These are phyloP conservation scores for Drosophila biarmipes DNA, from an alignment of 1,140 invertebrate genomes.

Conservation along the genomic window DNA sequence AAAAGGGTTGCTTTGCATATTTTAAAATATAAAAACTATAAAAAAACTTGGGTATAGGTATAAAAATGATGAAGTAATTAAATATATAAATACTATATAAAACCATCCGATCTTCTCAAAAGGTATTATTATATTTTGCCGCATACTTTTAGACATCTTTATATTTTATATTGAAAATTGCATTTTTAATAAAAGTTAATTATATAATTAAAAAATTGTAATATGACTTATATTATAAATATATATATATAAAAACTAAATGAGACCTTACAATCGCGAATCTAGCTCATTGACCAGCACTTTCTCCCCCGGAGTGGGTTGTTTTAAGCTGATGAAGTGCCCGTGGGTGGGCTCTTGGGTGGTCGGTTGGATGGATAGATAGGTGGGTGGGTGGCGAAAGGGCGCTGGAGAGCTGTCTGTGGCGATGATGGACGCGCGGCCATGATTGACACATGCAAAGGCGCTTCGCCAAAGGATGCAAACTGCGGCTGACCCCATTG, in stretches of 20 bases:
- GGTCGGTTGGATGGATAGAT: neutral
- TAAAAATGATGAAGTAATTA: too few relatives aligned
- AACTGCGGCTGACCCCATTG: constrained; percentile 43
- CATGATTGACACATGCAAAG: constrained; percentile 56
- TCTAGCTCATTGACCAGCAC: constrained; percentile 10
- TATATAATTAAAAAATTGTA: too few relatives aligned
- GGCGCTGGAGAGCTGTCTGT: constrained; percentile 19
- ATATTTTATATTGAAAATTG: too few relatives aligned
- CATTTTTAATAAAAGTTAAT: too few relatives aligned
- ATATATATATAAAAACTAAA: neutral
- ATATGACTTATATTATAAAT: too few relatives aligned
- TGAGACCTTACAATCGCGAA: neutral
- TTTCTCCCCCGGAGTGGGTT: neutral
- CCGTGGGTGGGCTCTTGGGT: constrained; percentile 7
- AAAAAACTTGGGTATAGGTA: too few relatives aligned
- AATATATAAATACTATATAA: too few relatives aligned
- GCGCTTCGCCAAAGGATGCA: constrained; percentile 30
- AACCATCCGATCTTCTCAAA: too few relatives aligned
- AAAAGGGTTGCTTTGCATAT: neutral
- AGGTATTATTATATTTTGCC: too few relatives aligned
- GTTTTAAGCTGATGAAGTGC: constrained; percentile 51
- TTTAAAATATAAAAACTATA: neutral
- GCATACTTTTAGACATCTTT: too few relatives aligned
- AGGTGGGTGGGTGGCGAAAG: constrained; percentile 2
- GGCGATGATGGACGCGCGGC: constrained; percentile 14